These are phyloP conservation scores for Orchesellides sinensis DNA, from an alignment of 2,888 invertebrate species.

Conservation along the genomic window DNA sequence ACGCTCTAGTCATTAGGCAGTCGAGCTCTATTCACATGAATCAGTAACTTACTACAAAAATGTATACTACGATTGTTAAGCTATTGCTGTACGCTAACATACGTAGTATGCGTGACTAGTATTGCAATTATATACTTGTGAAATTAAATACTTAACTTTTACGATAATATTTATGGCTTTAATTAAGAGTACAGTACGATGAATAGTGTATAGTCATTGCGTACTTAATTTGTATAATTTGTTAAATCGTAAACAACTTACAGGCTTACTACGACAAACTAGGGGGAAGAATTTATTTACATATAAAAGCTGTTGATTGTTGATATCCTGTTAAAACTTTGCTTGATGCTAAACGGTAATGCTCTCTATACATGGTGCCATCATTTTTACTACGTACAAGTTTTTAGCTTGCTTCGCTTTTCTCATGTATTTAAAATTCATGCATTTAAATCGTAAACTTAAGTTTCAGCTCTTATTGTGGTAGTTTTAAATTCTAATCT, in stretches of 20 bases:
- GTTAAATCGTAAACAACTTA: background rate
- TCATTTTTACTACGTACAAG: background rate
- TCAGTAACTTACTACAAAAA: too few relatives aligned
- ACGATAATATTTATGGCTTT: slow-evolving; percentile 43
- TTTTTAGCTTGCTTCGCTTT: background rate
- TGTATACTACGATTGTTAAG: too few relatives aligned
- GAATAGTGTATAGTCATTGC: background rate
- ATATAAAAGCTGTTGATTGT: background rate
- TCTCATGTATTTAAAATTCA: background rate
- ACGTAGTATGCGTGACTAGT: background rate
- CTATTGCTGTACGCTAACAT: background rate
- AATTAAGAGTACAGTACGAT: slow-evolving; percentile 24
- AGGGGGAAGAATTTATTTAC: background rate
- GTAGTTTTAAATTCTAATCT: too few relatives aligned
- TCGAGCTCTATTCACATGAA: too few relatives aligned
- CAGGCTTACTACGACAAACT: background rate
- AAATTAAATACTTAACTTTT: slow-evolving; percentile 44
- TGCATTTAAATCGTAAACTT: background rate
- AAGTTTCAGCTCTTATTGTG: background rate
- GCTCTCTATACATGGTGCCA: background rate
- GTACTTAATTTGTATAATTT: background rate
- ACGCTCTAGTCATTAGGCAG: too few relatives aligned
- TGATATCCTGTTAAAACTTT: background rate
- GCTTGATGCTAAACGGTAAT: background rate
- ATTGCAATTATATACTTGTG: background rate